Evolutionary conservation across 2,797 vertebrate species (phyloP), one percentile per base, ranked within the genome.

Genomic region (Peromyscus aztecus): DNA sequence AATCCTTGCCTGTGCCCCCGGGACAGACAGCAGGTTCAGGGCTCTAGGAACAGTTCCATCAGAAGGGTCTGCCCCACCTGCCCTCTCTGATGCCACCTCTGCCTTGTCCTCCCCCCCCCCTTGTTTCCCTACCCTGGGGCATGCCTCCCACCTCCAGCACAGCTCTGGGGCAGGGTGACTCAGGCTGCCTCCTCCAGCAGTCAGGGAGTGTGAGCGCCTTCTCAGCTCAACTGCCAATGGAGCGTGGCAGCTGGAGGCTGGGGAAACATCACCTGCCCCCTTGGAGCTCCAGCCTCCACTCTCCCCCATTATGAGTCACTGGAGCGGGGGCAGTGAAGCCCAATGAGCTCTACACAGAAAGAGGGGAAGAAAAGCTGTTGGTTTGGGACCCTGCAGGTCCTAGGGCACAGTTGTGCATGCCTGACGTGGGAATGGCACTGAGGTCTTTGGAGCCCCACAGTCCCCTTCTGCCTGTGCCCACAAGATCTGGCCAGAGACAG

Each of bases 291-390:
- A 31, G 34, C 67, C 76, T 87, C 97, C 3, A 2, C 69, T 92
- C 78, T 77, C 46, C 63, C 40, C 80, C 91, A n/a, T 49, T 65
- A 17, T 43, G 75, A 94, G 59, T 90, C 91, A 61, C 46, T 78
- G 34, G 29, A 37, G 49, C 29, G 3, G 2, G 13, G 29, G 29
- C 17, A 65, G n/a, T 34, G 57, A 81, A 78, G 43, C 81, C 92
- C 73, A 78, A 11, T 43, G 80, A 57, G 17, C 80, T 73, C 82
- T 65, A 31, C 80, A 65, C 65, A 19, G 55, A 71, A 77, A 80
- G 71, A 73, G 37, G 71, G 6, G 49, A 4, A 5, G 40, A 57
- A 40, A 23, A 16, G 31, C 82, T 37, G 3, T 40, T 86, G 69
- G 43, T 27, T 89, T 29, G n/a, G 31, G 46, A 46, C 75, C 31